phyloP scores from a whole-genome alignment of 64 coral and sea anemone species.

The Dendrophyllia cribrosa region DNA sequence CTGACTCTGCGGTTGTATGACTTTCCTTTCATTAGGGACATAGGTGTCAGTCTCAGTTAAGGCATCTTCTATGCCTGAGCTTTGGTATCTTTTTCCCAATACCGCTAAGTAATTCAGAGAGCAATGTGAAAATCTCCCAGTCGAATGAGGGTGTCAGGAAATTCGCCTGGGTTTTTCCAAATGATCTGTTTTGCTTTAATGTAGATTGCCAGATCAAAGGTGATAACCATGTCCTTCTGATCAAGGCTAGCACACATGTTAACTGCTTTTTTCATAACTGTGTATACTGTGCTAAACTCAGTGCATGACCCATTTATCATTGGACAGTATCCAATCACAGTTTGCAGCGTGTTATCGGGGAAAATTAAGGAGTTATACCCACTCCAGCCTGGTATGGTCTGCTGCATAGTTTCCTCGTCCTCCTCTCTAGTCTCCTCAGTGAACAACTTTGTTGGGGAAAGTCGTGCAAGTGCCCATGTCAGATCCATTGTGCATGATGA shows the following conservation, averaged over 20 bases:
- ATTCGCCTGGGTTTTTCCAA: slow-evolving; percentile 29
- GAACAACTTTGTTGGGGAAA: slow-evolving; percentile 5
- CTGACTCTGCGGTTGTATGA: slow-evolving; percentile 41
- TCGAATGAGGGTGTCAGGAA: slow-evolving; percentile 23
- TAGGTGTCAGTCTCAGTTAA: slow-evolving; percentile 49
- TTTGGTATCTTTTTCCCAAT: slow-evolving; percentile 32
- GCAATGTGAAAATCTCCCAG: slow-evolving; percentile 56
- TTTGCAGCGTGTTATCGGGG: slow-evolving; percentile 1
- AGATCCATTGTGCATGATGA: slow-evolving; percentile 55
- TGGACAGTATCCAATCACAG: slow-evolving; percentile 42
- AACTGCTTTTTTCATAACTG: slow-evolving; percentile 35
- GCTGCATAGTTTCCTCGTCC: slow-evolving; percentile 14
- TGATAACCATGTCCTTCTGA: slow-evolving; percentile 16
- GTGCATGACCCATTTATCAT: slow-evolving; percentile 51
- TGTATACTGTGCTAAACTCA: slow-evolving; percentile 52
- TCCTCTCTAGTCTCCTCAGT: not conserved
- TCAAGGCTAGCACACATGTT: not conserved
- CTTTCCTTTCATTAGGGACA: slow-evolving; percentile 43
- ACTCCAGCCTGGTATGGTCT: slow-evolving; percentile 48
- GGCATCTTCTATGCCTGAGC: slow-evolving; percentile 38
- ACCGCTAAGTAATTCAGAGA: slow-evolving; percentile 39
- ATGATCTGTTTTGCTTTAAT: slow-evolving; percentile 43
- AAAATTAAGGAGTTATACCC: slow-evolving; percentile 22
- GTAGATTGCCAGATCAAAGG: slow-evolving; percentile 50
- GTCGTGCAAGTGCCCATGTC: slow-evolving; percentile 9